Base-by-base conservation (phyloP, 2,797 vertebrate genomes). In the Fistularia commersonii region DNA sequence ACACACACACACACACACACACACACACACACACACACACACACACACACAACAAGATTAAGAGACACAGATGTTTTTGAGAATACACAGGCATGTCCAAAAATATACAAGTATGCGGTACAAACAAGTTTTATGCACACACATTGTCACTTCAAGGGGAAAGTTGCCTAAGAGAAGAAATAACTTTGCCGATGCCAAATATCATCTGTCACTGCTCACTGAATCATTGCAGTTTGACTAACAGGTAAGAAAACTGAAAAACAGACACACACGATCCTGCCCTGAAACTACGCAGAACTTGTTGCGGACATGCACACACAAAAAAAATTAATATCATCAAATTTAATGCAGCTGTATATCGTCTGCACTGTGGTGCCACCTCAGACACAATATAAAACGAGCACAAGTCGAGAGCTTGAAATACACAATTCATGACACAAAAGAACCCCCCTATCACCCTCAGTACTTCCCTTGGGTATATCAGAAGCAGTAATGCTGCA, bases 141-240 rank as follows among this genome's bases (percentile, higher is more conserved):
- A 43, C 55, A 34, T 14, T 38, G 15, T 15, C 23, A 50, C 40
- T 61, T 34, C 42, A 54, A 54, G 69, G 34, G 8, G 45, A 9
- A 66, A 64, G 54, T 57, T 58, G 61, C 69, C 72, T 50, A 33
- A 66, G 71, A 72, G 66, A 72, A 57, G 64, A 58, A 83, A 73
- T 81, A 78, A 66, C 61, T 8, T 23, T 12, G 35, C 23, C 23
- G 4, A 23, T 23, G 69, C 65, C 65, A 72, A 45, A 72, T 75
- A 68, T 81, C 68, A 76, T 77, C 74, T 63, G 61, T 82, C 79
- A 72, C 48, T 62, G 45, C 41, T 74, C 78, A 80, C 72, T 78
- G 72, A 63, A 70, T 61, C 50, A 66, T 50, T 11, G 47, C 66
- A 63, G 64, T 61, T 56, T 66, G 61, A 64, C 54, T 56, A 65